phyloP scores from a whole-genome alignment of 2,113 vertebrate species.

The Telmatochromis sp. region DNA sequence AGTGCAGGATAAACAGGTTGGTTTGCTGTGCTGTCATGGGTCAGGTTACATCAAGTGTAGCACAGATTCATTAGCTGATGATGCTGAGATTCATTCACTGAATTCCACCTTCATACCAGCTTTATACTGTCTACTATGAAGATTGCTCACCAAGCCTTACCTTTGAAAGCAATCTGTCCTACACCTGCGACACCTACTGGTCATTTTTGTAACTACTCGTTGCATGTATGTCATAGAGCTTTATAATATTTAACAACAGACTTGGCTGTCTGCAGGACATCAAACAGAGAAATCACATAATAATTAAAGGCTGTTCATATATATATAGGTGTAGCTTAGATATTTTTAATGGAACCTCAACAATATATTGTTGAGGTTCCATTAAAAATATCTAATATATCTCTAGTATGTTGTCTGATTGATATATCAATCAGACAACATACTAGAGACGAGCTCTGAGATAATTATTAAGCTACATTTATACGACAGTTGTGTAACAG shows the following conservation, averaged over 20 bases:
- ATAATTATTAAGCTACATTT: rapidly evolving
- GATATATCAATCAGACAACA: not conserved
- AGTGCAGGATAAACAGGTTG: not conserved
- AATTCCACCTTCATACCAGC: not conserved
- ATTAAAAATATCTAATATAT: too few species aligned
- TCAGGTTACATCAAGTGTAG: not conserved
- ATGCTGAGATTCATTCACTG: not conserved
- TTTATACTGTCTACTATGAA: not conserved
- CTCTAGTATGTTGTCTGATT: too few species aligned
- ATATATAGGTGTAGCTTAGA: not conserved
- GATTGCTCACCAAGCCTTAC: not conserved
- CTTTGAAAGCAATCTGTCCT: not conserved
- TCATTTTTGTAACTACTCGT: not conserved
- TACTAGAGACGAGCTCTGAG: not conserved
- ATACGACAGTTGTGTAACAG: not conserved
- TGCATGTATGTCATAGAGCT: not conserved
- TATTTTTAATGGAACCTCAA: not conserved
- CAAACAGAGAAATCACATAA: not conserved
- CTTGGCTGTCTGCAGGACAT: not conserved
- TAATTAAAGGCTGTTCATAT: not conserved
- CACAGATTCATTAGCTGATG: not conserved
- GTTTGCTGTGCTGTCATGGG: not conserved
- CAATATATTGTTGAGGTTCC: too few species aligned
- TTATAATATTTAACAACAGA: not conserved
- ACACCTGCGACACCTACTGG: not conserved